phyloP scores from a whole-genome alignment of 2,113 vertebrate genomes.

The Nothocercus nigrocapillus region DNA sequence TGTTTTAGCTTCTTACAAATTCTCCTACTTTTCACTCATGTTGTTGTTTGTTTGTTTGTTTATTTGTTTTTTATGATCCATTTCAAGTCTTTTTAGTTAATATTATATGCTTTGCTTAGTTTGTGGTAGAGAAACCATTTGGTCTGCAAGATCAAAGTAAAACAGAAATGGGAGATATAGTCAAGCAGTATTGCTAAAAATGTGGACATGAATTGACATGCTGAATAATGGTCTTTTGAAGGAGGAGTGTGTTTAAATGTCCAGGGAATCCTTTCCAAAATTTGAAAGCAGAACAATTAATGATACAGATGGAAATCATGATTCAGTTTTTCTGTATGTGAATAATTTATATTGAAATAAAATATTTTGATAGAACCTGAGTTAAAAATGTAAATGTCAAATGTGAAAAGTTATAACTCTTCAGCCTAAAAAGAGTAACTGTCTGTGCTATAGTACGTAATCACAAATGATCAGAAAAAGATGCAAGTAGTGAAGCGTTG shows the following conservation, averaged over 20 bases:
- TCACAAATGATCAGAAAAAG: not conserved
- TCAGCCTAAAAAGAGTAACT: not conserved
- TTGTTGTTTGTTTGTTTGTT: not conserved
- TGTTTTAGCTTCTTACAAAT: not conserved
- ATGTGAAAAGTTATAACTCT: not conserved
- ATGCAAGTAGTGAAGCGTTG: not conserved
- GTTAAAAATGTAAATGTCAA: conserved; percentile 5
- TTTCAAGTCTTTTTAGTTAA: not conserved
- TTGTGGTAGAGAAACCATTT: not conserved
- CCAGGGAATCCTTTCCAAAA: not conserved
- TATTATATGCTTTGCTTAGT: not conserved
- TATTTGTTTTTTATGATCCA: not conserved
- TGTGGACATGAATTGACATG: not conserved
- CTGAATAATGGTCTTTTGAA: not conserved
- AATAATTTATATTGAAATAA: not conserved
- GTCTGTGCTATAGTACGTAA: not conserved
- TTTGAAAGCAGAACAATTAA: conserved; percentile 3
- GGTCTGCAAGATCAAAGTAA: not conserved
- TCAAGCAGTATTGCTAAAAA: not conserved
- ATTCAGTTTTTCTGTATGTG: conserved; percentile 1
- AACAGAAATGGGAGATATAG: not conserved
- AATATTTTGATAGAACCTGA: not conserved
- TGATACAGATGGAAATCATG: not conserved
- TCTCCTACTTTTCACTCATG: not conserved
- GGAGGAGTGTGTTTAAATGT: not conserved